Conservation (phyloP, 2,888 invertebrate genomes). For the Chaitophorus viminalis region DNA sequence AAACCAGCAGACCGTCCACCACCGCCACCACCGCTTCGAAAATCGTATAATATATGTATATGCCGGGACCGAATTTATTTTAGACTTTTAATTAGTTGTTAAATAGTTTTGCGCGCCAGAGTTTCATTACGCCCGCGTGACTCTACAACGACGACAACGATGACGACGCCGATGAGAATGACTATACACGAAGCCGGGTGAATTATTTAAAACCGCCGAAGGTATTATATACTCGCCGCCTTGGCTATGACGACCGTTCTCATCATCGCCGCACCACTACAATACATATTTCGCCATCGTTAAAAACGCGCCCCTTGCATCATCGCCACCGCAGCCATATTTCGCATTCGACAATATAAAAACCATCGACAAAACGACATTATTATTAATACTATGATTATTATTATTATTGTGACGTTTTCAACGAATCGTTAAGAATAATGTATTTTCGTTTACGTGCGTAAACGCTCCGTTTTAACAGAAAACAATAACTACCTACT, state of each 20-base stretch:
- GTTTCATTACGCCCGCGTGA: constrained; percentile 42
- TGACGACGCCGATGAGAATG: not conserved
- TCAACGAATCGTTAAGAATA: not conserved
- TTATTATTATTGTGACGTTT: not conserved
- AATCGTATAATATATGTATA: constrained; percentile 29
- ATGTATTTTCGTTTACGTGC: not conserved
- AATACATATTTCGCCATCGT: not conserved
- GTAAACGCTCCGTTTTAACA: not conserved
- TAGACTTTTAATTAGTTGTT: constrained; percentile 61
- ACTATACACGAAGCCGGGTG: not conserved
- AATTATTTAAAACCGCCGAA: constrained; percentile 43
- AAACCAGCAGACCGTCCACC: constrained; percentile 2
- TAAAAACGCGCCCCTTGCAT: not conserved
- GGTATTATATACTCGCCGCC: not conserved
- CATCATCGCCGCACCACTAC: not conserved
- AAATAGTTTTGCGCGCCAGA: constrained; percentile 51
- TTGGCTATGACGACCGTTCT: not conserved
- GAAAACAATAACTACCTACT: not conserved
- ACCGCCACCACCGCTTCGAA: not conserved
- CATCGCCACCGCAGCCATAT: not conserved
- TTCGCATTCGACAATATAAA: not conserved
- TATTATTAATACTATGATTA: not conserved
- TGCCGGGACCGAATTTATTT: constrained; percentile 44
- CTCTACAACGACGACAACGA: not conserved
- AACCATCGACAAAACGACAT: not conserved